Percentiles rank a stretch among this genome's conserved stretches.
Evolutionary conservation across 2,888 invertebrate genomes (phyloP).

Genomic region (Chymomyza caudatula): DNA sequence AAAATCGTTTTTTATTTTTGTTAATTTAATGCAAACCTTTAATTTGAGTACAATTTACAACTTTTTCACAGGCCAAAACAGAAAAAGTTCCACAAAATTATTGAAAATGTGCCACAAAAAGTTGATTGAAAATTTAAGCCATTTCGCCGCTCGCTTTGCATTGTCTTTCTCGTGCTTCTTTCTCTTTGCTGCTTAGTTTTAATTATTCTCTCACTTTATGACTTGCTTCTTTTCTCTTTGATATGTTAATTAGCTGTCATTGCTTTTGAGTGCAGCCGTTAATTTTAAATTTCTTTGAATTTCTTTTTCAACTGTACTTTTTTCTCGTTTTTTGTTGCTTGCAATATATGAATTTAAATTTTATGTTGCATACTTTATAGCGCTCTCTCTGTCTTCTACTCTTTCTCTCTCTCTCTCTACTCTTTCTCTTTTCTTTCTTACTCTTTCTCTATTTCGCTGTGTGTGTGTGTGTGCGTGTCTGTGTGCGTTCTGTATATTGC

Average conservation of each 20-base stretch:
- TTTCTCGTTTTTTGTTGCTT: background rate
- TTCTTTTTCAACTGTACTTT: background rate
- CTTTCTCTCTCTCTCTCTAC: no score
- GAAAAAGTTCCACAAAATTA: background rate
- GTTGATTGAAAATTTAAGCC: background rate
- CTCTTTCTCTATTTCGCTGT: no score
- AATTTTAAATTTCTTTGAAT: background rate
- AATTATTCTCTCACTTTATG: background rate
- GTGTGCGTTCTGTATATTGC: slow-evolving; percentile 7
- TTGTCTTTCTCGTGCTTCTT: background rate
- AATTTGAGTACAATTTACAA: background rate
- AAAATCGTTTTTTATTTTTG: background rate
- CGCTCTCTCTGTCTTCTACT: background rate
- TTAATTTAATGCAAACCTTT: background rate
- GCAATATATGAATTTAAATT: background rate
- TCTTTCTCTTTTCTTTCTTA: no score
- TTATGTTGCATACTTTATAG: background rate
- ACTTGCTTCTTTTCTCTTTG: background rate
- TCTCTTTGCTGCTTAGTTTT: background rate
- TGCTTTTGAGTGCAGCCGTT: background rate
- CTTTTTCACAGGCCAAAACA: background rate
- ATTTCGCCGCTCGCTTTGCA: background rate
- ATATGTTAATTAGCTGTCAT: background rate
- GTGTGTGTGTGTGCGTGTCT: background rate
- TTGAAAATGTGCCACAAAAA: background rate